A percentile compares a stretch with the other conserved stretches of the same genome.
Evolutionary conservation across 2,113 vertebrate genomes (phyloP).

Genomic region (Macrotus californicus): DNA sequence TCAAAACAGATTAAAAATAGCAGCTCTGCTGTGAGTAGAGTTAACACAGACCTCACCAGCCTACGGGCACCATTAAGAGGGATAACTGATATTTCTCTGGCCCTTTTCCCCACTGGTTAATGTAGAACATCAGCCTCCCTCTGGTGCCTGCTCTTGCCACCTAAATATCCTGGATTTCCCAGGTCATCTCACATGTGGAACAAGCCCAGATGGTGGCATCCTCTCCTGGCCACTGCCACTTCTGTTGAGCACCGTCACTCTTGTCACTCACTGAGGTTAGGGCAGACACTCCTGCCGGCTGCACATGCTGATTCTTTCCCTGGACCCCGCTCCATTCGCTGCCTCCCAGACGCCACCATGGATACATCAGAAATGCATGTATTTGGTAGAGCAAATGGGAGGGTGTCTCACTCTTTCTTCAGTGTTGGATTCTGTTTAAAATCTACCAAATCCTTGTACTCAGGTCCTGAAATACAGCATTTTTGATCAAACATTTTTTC

Average conservation of each 20-base stretch:
- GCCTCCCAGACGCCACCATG: background rate
- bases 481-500: background rate
- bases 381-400: background rate
- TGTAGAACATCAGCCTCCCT: background rate
- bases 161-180: background rate
- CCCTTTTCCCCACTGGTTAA: background rate
- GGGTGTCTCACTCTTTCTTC: background rate
- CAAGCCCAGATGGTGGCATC: background rate
- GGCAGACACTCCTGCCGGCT: accelerated
- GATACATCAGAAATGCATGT: background rate
- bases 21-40: background rate
- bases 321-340: background rate
- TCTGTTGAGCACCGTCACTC: background rate
- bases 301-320: background rate
- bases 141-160: background rate
- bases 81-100: background rate
- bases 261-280: background rate
- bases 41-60: background rate
- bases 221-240: background rate
- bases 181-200: no score
- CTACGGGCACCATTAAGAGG: background rate
- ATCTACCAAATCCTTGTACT: background rate
- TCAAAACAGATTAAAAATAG: constrained; percentile 27
- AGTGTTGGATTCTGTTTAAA: background rate
- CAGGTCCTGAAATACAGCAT: background rate